phyloP scores from a whole-genome alignment of 2,888 invertebrate genomes.

The Cheilosia pagana region DNA sequence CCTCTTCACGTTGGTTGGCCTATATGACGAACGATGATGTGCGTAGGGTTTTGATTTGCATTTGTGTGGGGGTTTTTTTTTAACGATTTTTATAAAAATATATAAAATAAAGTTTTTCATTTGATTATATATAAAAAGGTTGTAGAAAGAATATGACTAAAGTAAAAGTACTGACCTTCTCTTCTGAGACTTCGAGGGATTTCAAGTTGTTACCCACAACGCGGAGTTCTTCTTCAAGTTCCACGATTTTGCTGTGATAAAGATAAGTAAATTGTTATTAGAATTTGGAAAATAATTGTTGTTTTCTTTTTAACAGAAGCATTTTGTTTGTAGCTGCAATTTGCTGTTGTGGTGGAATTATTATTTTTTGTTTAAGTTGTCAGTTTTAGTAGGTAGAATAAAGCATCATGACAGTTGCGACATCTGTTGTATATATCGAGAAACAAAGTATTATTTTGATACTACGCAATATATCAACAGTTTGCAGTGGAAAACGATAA shows the following conservation, averaged over 20 bases:
- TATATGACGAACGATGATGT: constrained; percentile 82
- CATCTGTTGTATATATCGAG: too few relatives aligned
- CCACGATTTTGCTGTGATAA: constrained; percentile 96
- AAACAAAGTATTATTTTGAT: too few relatives aligned
- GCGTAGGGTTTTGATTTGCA: constrained; percentile 60
- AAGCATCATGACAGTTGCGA: too few relatives aligned
- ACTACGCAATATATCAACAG: too few relatives aligned
- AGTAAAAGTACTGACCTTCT: constrained; percentile 91
- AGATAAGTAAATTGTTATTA: constrained; percentile 72
- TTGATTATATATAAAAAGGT: constrained; percentile 26
- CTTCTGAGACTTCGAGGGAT: constrained; percentile 99
- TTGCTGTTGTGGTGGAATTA: neutral
- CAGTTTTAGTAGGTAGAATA: too few relatives aligned
- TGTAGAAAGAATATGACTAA: neutral
- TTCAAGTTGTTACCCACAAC: constrained; percentile 99
- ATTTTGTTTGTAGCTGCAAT: constrained; percentile 44
- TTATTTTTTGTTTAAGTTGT: neutral
- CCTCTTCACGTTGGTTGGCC: constrained; percentile 99
- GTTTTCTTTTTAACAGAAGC: constrained; percentile 3
- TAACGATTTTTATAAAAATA: constrained; percentile 49
- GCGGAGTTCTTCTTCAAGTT: constrained; percentile 99
- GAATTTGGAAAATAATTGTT: neutral
- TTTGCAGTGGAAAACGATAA: too few relatives aligned
- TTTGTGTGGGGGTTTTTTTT: constrained; percentile 75
- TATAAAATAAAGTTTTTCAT: constrained; percentile 22